Evolutionary conservation across 2,113 vertebrate genomes (phyloP), one percentile per base, ranked within the genome.

Genomic region (Callipepla squamata): DNA sequence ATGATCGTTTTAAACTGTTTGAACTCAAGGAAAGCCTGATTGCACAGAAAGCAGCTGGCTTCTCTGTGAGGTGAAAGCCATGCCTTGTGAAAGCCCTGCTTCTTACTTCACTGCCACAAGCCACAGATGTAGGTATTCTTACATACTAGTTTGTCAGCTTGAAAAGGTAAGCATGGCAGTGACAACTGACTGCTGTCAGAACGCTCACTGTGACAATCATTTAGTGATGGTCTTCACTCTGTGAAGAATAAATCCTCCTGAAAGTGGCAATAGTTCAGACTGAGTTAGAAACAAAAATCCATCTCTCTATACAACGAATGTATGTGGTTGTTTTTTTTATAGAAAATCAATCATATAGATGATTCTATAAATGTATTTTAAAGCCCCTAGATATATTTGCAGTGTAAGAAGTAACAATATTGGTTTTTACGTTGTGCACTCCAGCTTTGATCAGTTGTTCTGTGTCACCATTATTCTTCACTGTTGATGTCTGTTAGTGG

Each of bases 181-280:
- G 72, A 63, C 59, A 88, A 17, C 26, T 55, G 85, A 15, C 26
- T 58, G 34, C 48, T 94, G 55, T 92, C 63, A 74, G 87, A 96
- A 77, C 13, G 25, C 17, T 36, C 6, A 2, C 42, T 40, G 67
- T 80, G 72, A 91, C 67, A 82, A 25, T 74, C 20, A 50, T 94
- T 79, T 80, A 85, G 20, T 70, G 55, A 85, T 87, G 48, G 50
- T 83, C 44, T 85, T 44, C 91, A 11, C 40, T 85, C n/a, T 59
- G n/a, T 48, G 45, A 59, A 83, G 77, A 48, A 74, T 73, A 80
- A 77, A 74, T 83, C 45, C 17, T 86, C 38, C 74, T 83, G 59
- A 45, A 89, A n/a, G 38, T 3, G 70, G 40, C 28, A 16, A 36
- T 44, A 76, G 67, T 47, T 91, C 45, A 87, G 36, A 50, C 36